Base-by-base conservation (phyloP, 2,113 vertebrate species). In the Aptenodytes forsteri region DNA sequence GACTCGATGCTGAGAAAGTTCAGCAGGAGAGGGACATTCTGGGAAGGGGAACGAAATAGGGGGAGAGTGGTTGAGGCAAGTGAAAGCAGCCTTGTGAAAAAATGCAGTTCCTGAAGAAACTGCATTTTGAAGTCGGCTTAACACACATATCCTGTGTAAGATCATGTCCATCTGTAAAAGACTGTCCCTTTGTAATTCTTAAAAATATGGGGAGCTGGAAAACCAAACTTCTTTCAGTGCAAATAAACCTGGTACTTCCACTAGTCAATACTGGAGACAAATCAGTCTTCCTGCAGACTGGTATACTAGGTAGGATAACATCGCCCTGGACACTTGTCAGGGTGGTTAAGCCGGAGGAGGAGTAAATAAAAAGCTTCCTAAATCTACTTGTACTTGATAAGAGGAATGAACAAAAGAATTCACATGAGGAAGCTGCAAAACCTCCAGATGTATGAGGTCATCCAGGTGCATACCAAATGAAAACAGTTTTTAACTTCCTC, bases 101-200 rank as follows among this genome's bases (percentile, higher is more conserved):
- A 61, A 55, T 7, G 23, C 16, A 29, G 8, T 16, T 91, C 11
- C 58, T 61, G 49, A 76, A 29, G 47, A 79, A 69, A 44, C 3
- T 6, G 44, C 11, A 3, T 77, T 93, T 80, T 88, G 61, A 79
- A 59, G 10, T 50, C 2, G 2, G 23, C 21, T 72, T 65, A n/a
- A 52, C 10, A 25, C 12, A 20, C 4, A 6, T 34, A 6, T 7
- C 3, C 1, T 4, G 5, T 78, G 4, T n/a, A 38, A 73, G 55
- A 16, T 44, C 4, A 7, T 13, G 15, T 36, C 36, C 30, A 17
- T 15, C 61, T 77, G 32, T 27, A 76, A 82, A 83, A 59, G 14
- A 8, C 30, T 13, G 4, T 40, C 6, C 8, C 8, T 64, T 67
- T 29, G 19, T 58, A 61, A 62, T 34, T 29, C 13, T 50, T 62